Percentiles rank a stretch among this genome's conserved stretches.
These are phyloP conservation scores for Antedon bifida DNA, from an alignment of 35 echinoderm and acorn worm species.

Conservation along the genomic window DNA sequence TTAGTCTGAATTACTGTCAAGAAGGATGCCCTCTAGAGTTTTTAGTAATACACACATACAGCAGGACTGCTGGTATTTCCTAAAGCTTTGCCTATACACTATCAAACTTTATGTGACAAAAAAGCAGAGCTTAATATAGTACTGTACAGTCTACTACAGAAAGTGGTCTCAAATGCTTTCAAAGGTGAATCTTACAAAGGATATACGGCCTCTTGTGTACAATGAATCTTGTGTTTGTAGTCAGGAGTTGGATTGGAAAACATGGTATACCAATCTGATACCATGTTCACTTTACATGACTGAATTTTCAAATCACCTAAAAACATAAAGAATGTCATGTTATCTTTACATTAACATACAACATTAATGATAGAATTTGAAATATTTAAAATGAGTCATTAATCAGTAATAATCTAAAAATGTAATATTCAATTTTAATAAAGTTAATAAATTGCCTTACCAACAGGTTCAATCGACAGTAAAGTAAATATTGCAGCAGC, in stretches of 20 bases:
- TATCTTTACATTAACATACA: background rate
- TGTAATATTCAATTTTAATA: too few species aligned
- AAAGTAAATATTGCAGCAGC: slow-evolving; percentile 46
- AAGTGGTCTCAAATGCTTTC: too few species aligned
- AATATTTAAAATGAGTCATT: too few species aligned
- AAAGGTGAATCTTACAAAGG: slow-evolving; percentile 93
- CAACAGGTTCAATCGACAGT: slow-evolving; percentile 50
- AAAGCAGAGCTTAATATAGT: too few species aligned
- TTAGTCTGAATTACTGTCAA: too few species aligned
- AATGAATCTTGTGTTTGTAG: slow-evolving; percentile 68
- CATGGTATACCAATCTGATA: slow-evolving; percentile 98
- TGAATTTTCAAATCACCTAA: slow-evolving; percentile 37
- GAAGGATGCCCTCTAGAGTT: background rate
- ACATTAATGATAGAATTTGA: too few species aligned
- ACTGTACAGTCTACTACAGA: too few species aligned
- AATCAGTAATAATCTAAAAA: too few species aligned
- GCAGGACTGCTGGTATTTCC: background rate
- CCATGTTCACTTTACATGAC: slow-evolving; percentile 34
- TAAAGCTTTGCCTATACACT: too few species aligned
- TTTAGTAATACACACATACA: background rate
- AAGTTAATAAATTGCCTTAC: slow-evolving; percentile 16
- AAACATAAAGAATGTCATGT: background rate
- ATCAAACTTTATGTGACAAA: too few species aligned
- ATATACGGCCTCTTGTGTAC: slow-evolving; percentile 93
- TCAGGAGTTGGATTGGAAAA: slow-evolving; percentile 75